Evolutionary conservation across 2,113 vertebrate species (phyloP).

Genomic region (Bufo gargarizans): DNA sequence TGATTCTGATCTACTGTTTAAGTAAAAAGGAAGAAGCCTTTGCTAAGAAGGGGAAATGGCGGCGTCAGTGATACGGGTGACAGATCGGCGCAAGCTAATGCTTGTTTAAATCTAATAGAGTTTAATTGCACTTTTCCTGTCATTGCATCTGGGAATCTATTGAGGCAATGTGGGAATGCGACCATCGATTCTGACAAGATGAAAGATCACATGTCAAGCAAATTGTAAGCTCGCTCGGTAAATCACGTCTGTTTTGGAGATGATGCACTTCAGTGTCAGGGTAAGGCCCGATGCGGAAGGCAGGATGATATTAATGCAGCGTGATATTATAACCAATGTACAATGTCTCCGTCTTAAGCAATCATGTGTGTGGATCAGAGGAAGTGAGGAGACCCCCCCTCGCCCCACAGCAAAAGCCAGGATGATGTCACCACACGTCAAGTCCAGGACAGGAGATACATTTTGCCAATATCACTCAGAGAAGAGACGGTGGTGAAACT

Average conservation of each 20-base stretch:
- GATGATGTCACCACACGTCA: neutral
- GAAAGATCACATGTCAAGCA: constrained; percentile 25
- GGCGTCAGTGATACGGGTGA: neutral
- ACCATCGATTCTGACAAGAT: constrained; percentile 23
- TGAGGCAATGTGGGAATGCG: neutral
- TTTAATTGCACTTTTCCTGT: constrained; percentile 31
- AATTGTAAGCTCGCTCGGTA: neutral
- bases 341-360: neutral
- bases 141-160: constrained; percentile 5
- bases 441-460: too few relatives aligned
- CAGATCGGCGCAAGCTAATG: neutral
- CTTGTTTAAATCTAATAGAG: constrained; percentile 12
- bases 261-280: neutral
- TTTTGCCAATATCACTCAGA: too few relatives aligned
- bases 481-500: too few relatives aligned
- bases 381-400: too few relatives aligned
- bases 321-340: neutral
- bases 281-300: neutral
- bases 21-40: neutral
- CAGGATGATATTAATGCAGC: neutral
- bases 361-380: too few relatives aligned
- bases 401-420: neutral
- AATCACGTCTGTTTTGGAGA: neutral
- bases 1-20: neutral
- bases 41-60: neutral